A percentile compares a stretch with the other conserved stretches of the same genome.
phyloP scores from a whole-genome alignment of 2,888 invertebrate genomes.

The Pachydiplax longipennis region DNA sequence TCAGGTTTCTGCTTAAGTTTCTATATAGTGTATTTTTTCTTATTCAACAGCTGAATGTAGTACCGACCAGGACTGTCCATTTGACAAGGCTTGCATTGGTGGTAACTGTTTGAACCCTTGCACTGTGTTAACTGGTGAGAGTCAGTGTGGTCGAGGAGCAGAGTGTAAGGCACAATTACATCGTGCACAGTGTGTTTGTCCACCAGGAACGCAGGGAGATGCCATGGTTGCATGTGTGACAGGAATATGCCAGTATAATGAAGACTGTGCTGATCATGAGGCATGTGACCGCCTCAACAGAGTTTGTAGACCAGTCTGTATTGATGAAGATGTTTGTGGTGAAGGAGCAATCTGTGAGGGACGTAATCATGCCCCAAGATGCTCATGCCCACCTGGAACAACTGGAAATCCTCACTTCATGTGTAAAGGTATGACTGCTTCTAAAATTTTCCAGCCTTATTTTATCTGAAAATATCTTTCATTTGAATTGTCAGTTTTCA shows the following conservation, averaged over 20 bases:
- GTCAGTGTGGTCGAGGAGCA: constrained; percentile 80
- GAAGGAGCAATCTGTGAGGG: constrained; percentile 78
- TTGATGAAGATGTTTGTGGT: constrained; percentile 78
- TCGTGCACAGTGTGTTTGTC: constrained; percentile 82
- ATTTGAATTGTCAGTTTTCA: too few species aligned
- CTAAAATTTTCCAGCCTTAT: not conserved
- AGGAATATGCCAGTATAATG: constrained; percentile 85
- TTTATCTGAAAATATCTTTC: not conserved
- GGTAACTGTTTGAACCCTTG: constrained; percentile 85
- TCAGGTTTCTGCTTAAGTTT: constrained; percentile 1
- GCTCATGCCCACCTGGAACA: constrained; percentile 77
- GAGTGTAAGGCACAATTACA: constrained; percentile 77
- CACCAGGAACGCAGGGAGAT: constrained; percentile 84
- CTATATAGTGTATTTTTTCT: constrained; percentile 49
- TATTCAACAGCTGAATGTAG: constrained; percentile 77
- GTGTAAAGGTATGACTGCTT: constrained; percentile 64
- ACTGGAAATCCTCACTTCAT: constrained; percentile 80
- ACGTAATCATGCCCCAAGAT: constrained; percentile 77
- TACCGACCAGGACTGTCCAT: constrained; percentile 80
- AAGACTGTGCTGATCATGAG: constrained; percentile 86
- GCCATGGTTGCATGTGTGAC: constrained; percentile 82
- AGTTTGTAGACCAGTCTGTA: constrained; percentile 82
- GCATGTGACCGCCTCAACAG: constrained; percentile 84
- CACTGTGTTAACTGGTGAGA: constrained; percentile 57
- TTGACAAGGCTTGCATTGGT: constrained; percentile 80